Evolutionary conservation across 2,888 invertebrate genomes (phyloP).

Genomic region (Rutpela maculata): DNA sequence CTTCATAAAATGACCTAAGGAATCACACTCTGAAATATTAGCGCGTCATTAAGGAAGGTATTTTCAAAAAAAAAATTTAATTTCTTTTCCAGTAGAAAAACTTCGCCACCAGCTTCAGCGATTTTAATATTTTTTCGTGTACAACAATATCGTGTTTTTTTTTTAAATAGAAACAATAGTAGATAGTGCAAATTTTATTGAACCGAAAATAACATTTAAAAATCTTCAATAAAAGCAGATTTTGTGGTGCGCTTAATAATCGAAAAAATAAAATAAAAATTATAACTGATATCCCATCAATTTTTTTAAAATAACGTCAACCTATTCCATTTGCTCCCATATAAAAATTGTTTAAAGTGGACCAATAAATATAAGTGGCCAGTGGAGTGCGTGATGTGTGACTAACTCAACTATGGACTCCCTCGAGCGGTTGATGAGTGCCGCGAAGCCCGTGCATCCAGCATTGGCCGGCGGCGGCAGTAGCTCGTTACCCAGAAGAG

Average conservation of each 20-base stretch:
- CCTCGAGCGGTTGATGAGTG: slow-evolving; percentile 86
- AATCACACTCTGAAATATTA: too few species aligned
- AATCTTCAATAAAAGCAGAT: not conserved
- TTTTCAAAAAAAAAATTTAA: too few species aligned
- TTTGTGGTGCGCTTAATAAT: not conserved
- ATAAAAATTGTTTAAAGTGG: not conserved
- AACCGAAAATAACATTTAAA: not conserved
- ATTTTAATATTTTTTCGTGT: too few species aligned
- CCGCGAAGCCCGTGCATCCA: slow-evolving; percentile 70
- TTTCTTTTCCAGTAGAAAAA: too few species aligned
- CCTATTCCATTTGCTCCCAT: not conserved
- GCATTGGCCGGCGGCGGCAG: slow-evolving; percentile 26
- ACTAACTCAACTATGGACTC: slow-evolving; percentile 81
- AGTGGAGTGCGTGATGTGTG: slow-evolving; percentile 46
- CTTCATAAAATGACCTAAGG: too few species aligned
- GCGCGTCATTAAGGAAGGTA: too few species aligned
- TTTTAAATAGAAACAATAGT: not conserved
- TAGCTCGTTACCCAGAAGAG: slow-evolving; percentile 79
- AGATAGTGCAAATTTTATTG: not conserved
- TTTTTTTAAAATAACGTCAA: not conserved
- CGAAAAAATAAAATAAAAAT: not conserved
- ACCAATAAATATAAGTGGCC: slow-evolving; percentile 1
- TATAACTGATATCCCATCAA: not conserved
- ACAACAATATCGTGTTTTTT: too few species aligned
- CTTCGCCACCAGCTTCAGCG: too few species aligned